A percentile compares a stretch with the other conserved stretches of the same genome.
These are phyloP conservation scores for Mylabris phalerata DNA, from an alignment of 1,140 invertebrate species.

Conservation along the genomic window DNA sequence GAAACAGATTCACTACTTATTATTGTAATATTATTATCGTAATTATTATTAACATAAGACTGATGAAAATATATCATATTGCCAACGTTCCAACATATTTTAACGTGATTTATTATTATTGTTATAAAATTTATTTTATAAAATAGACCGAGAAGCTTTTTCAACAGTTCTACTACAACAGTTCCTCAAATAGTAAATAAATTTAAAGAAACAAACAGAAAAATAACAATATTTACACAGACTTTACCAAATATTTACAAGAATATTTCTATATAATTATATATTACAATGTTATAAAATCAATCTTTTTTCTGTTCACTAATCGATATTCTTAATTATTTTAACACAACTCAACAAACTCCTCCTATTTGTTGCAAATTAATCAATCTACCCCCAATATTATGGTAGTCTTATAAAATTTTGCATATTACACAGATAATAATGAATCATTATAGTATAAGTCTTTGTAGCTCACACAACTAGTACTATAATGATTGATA, in stretches of 20 bases:
- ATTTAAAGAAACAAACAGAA: no score
- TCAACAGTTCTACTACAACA: slow-evolving; percentile 21
- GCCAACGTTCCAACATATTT: slow-evolving; percentile 41
- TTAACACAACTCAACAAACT: no score
- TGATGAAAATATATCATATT: slow-evolving; percentile 38
- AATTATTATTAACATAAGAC: slow-evolving; percentile 30
- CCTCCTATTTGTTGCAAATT: no score
- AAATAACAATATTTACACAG: slow-evolving; percentile 36
- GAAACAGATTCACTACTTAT: slow-evolving; percentile 1
- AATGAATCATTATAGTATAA: no score
- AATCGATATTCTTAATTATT: slow-evolving; percentile 4
- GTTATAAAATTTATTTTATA: no score
- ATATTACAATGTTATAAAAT: slow-evolving; percentile 30
- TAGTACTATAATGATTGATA: no score
- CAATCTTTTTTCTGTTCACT: slow-evolving; percentile 31
- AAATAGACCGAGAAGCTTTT: slow-evolving; percentile 12
- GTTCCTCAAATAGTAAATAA: slow-evolving; percentile 28
- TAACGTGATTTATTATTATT: slow-evolving; percentile 24
- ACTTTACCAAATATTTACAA: slow-evolving; percentile 40
- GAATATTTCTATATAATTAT: slow-evolving; percentile 10
- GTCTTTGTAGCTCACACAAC: no score
- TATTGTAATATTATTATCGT: neutral
- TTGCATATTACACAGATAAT: no score
- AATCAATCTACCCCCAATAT: no score
- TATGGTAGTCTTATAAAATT: no score